Evolutionary conservation across 2,888 invertebrate species (phyloP).

Genomic region (Arrhopalites spinosus): DNA sequence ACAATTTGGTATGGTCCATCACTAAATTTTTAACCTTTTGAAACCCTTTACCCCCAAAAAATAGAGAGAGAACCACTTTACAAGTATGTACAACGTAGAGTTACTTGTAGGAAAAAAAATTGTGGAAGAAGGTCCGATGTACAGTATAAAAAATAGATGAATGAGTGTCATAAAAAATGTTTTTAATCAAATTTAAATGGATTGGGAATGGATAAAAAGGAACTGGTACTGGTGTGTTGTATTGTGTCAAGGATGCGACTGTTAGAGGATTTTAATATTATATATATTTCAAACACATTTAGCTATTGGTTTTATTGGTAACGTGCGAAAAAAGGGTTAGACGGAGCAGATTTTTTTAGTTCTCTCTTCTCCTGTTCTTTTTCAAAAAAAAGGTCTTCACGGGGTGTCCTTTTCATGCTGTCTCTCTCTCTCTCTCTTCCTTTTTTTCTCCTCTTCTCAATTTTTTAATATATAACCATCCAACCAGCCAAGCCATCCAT

Average conservation of each 20-base stretch:
- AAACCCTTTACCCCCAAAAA: no score
- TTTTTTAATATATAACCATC: slow-evolving; percentile 32
- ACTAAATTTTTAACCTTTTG: no score
- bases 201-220: slow-evolving; percentile 14
- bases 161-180: slow-evolving; percentile 13
- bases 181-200: slow-evolving; percentile 29
- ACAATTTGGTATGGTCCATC: no score
- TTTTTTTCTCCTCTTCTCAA: slow-evolving; percentile 25
- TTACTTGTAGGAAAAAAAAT: no score
- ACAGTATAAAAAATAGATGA: background rate
- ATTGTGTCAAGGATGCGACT: slow-evolving; percentile 17
- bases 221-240: background rate
- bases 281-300: slow-evolving; percentile 13
- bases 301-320: slow-evolving; percentile 43
- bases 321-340: slow-evolving; percentile 46
- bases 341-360: slow-evolving; percentile 24
- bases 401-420: slow-evolving; percentile 38
- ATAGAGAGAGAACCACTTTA: no score
- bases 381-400: slow-evolving; percentile 34
- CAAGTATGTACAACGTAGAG: no score
- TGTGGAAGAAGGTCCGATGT: no score
- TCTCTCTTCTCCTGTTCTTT: background rate
- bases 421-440: slow-evolving; percentile 15
- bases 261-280: slow-evolving; percentile 39
- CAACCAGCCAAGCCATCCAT: slow-evolving; percentile 29